A percentile compares a stretch with the other conserved stretches of the same genome.
Evolutionary conservation across 2,113 vertebrate genomes (phyloP).

Genomic region (Fulmarus glacialis): DNA sequence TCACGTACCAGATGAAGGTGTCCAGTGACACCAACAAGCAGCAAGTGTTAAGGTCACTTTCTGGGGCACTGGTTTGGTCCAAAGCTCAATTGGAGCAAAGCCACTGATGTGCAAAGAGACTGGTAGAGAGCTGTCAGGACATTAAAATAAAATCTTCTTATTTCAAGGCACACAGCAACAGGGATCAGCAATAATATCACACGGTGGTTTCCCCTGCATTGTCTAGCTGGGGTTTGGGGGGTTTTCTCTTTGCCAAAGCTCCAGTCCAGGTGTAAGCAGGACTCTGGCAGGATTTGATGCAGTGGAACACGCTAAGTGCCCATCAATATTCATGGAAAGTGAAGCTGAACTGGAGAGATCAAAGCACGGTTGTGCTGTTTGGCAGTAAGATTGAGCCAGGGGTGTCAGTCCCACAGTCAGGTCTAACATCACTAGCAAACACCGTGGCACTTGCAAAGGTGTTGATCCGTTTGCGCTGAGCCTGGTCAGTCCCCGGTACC

Average conservation of each 20-base stretch:
- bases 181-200: background rate
- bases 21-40: background rate
- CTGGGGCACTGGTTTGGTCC: background rate
- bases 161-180: background rate
- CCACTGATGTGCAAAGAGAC: background rate
- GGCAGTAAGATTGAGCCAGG: background rate
- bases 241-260: background rate
- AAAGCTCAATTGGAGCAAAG: background rate
- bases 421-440: background rate
- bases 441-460: background rate
- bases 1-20: fast-evolving
- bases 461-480: background rate
- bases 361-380: fast-evolving
- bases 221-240: background rate
- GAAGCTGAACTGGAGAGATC: background rate
- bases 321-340: background rate
- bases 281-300: background rate
- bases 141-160: background rate
- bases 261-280: background rate
- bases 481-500: too few relatives aligned
- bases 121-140: background rate
- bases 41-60: background rate
- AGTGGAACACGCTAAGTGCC: background rate
- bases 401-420: fast-evolving
- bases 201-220: background rate